Conservation (phyloP, 2,888 invertebrate species). For the Diachrysia chrysitis region DNA sequence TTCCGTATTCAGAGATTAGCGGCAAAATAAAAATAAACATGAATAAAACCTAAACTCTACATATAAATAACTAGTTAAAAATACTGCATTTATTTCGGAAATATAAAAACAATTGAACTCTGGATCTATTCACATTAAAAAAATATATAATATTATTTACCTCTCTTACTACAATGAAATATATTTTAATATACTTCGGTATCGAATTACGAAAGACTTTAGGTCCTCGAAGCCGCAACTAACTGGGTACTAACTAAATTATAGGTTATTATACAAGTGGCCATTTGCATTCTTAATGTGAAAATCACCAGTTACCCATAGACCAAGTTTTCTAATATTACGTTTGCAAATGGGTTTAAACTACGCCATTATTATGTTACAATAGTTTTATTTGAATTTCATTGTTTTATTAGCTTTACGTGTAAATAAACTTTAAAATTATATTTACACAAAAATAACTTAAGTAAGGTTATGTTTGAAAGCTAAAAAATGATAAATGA, state of each 20-base stretch:
- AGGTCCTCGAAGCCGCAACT: not conserved
- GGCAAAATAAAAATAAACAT: no score
- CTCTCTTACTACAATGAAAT: not conserved
- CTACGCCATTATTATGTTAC: not conserved
- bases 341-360: constrained; percentile 13
- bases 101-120: no score
- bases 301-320: constrained; percentile 54
- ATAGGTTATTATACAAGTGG: constrained; percentile 40
- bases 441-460: no score
- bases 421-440: no score
- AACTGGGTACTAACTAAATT: constrained; percentile 48
- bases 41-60: no score
- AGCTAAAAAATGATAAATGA: no score
- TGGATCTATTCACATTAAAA: no score
- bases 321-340: not conserved
- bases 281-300: constrained; percentile 63
- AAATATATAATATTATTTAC: no score
- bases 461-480: no score
- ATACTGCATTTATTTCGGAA: no score
- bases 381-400: not conserved
- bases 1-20: no score
- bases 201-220: not conserved
- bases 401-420: not conserved
- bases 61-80: no score
- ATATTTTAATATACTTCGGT: not conserved